Evolutionary conservation across 2,888 invertebrate genomes (phyloP), one percentile per base, ranked within the genome.

Genomic region (Chymomyza amoena): DNA sequence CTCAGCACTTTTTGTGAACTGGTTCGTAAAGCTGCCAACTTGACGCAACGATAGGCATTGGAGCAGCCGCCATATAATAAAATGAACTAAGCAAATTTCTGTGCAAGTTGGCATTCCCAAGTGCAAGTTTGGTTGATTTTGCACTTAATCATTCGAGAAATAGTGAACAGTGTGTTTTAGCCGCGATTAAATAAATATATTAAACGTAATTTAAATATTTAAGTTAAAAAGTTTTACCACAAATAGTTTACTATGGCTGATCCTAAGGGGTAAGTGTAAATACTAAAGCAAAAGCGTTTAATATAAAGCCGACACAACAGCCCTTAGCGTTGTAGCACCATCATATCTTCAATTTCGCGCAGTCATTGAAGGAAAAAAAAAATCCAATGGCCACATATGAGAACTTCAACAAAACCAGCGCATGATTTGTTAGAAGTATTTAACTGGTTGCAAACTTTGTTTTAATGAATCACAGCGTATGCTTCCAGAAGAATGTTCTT

Each of bases 261-360:
- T 77, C 89, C 92, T 32, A 91, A 91, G 73, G 90, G 91, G 91
- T 91, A 87, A 91, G 91, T 91, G 67, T 72, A 76, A 64, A 60
- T 61, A 25, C 52, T 56, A 28, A 32, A 62, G 64, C 59, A 67
- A 68, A 28, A 57, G 56, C 39, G 32, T 32, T 6, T 20, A 69
- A 68, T 61, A 54, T 69, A 84, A 87, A 72, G 90, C 89, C 88
- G 89, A 87, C 88, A 78, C 61, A 68, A 59, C 64, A 61, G 68
- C 59, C 73, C 69, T 4, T 52, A 66, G 69, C 76, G 73, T 66
- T 74, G 76, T 72, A 77, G 67, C 73, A 73, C 75, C 74, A 52
- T 76, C 75, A 68, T 75, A 77, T 79, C 86, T 86, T 84, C 88
- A 89, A 88, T 78, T 87, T 88, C 87, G 89, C 89, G 80, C 79